These are phyloP conservation scores for Embiotoca jacksoni DNA, from an alignment of 2,113 vertebrate genomes.

Conservation along the genomic window DNA sequence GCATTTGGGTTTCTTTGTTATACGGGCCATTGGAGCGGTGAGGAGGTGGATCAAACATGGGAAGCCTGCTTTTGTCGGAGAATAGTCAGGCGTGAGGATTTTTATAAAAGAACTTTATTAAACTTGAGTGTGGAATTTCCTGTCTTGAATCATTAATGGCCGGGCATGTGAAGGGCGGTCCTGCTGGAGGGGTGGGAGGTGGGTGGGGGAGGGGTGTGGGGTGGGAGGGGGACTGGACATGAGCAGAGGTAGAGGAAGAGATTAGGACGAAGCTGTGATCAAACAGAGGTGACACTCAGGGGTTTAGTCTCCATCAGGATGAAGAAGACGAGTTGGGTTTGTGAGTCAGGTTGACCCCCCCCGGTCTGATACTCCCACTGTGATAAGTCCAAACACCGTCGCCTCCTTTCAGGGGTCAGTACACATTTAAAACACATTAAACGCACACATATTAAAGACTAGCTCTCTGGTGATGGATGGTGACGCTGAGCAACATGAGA, in stretches of 20 bases:
- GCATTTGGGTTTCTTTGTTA: slow-evolving; percentile 53
- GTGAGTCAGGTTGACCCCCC: slow-evolving; percentile 2
- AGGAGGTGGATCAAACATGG: slow-evolving; percentile 53
- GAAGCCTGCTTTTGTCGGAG: slow-evolving; percentile 54
- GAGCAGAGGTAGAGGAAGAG: slow-evolving; percentile 15
- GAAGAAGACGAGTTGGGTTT: not conserved
- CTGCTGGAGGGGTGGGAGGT: not conserved
- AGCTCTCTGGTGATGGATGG: too few relatives aligned
- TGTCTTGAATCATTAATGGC: slow-evolving; percentile 46
- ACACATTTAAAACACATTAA: too few relatives aligned
- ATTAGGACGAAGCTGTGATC: slow-evolving; percentile 58
- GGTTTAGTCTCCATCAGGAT: slow-evolving; percentile 20
- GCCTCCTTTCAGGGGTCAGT: too few relatives aligned
- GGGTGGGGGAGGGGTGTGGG: slow-evolving; percentile 3
- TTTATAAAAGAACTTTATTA: slow-evolving; percentile 45
- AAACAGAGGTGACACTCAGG: slow-evolving; percentile 43
- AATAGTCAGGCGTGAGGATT: slow-evolving; percentile 52
- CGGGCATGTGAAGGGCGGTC: slow-evolving; percentile 6
- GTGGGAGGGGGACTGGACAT: not conserved
- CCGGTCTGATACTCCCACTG: too few relatives aligned
- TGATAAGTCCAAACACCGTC: too few relatives aligned
- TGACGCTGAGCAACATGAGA: too few relatives aligned
- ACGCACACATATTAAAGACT: too few relatives aligned
- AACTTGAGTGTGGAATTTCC: slow-evolving; percentile 57
- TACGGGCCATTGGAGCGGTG: not conserved